phyloP scores from a whole-genome alignment of 2,888 invertebrate species.

The Mythimna loreyi region DNA sequence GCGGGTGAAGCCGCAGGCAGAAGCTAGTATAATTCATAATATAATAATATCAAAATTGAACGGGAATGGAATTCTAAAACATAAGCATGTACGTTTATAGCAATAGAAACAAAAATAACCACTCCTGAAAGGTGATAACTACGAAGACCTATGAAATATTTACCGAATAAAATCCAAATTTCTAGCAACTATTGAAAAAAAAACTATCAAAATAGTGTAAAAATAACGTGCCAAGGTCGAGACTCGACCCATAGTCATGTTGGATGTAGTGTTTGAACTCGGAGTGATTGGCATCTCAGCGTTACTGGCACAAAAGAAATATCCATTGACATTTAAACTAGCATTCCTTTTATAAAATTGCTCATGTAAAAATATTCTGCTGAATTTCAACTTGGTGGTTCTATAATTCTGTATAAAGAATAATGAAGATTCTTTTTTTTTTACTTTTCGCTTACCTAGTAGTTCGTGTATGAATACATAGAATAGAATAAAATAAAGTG shows the following conservation, averaged over 20 bases:
- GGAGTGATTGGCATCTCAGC: conserved; percentile 7
- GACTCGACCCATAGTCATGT: conserved; percentile 13
- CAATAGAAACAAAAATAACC: background rate
- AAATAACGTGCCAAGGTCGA: conserved; percentile 17
- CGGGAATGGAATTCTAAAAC: too few relatives aligned
- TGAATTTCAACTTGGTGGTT: background rate
- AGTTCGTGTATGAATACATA: background rate
- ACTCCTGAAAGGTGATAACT: background rate
- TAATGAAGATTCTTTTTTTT: too few relatives aligned
- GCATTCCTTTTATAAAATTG: background rate
- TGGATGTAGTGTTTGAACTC: conserved; percentile 13
- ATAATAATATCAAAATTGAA: too few relatives aligned
- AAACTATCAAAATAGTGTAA: conserved; percentile 4
- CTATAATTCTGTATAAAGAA: too few relatives aligned
- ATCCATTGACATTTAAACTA: background rate
- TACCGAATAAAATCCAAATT: background rate
- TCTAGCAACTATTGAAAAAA: background rate
- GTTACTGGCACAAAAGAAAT: conserved; percentile 11
- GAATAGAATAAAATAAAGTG: too few relatives aligned
- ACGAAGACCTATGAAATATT: background rate
- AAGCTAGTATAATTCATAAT: too few relatives aligned
- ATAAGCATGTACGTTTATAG: too few relatives aligned
- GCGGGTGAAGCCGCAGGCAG: too few relatives aligned
- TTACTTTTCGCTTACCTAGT: too few relatives aligned
- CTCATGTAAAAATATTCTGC: background rate